Conservation (phyloP, 2,888 invertebrate genomes). For the Epirrhoe tristata region DNA sequence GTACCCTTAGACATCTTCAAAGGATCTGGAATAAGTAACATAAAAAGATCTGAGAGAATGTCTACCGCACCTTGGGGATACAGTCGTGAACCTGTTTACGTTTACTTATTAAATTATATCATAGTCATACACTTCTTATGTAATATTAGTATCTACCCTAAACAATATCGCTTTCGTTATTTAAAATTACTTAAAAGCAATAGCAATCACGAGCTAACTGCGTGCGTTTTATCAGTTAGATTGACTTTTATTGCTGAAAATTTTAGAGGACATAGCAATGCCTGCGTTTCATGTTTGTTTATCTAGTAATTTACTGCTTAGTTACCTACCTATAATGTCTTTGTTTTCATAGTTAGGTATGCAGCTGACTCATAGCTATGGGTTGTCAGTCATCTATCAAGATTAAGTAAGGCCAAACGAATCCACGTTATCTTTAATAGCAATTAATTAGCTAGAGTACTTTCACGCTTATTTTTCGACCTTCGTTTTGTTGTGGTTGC, state of each 20-base stretch:
- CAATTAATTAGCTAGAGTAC: slow-evolving; percentile 17
- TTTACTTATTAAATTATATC: too few species aligned
- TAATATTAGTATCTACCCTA: too few species aligned
- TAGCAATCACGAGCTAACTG: slow-evolving; percentile 1
- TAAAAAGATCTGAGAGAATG: too few species aligned
- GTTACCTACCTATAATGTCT: slow-evolving; percentile 6
- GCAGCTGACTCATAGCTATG: slow-evolving; percentile 16
- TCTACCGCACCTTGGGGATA: too few species aligned
- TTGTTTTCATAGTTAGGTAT: slow-evolving; percentile 1
- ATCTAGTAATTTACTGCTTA: background rate
- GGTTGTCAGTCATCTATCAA: slow-evolving; percentile 21
- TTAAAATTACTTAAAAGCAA: background rate
- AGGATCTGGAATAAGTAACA: too few species aligned
- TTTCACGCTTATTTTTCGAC: slow-evolving; percentile 11
- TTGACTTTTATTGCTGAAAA: background rate
- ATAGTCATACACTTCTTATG: too few species aligned
- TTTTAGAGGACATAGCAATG: background rate
- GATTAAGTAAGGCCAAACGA: slow-evolving; percentile 23
- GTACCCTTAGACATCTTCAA: too few species aligned
- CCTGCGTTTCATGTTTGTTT: slow-evolving; percentile 6
- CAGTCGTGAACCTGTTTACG: too few species aligned
- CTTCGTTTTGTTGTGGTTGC: slow-evolving; percentile 16
- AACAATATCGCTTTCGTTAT: background rate
- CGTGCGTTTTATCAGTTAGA: background rate
- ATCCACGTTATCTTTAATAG: slow-evolving; percentile 17